phyloP scores from a whole-genome alignment of 2,888 invertebrate species.

The Proisotoma minuta region DNA sequence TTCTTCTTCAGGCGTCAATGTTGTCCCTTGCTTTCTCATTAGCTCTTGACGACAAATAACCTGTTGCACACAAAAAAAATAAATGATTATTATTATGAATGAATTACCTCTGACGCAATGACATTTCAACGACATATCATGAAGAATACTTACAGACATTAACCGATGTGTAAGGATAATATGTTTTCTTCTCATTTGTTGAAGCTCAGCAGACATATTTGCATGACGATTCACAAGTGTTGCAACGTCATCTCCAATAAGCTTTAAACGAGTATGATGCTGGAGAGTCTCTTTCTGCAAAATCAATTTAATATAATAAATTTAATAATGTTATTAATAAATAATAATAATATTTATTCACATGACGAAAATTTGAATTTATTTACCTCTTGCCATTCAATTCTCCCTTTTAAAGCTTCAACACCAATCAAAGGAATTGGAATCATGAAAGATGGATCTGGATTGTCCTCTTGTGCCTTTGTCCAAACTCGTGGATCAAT shows the following conservation, averaged over 20 bases:
- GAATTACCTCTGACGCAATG: not conserved
- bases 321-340: conserved; percentile 44
- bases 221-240: conserved; percentile 76
- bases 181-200: conserved; percentile 74
- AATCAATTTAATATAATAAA: conserved; percentile 45
- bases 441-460: conserved; percentile 80
- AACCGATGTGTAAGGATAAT: conserved; percentile 77
- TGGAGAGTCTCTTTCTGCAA: conserved; percentile 70
- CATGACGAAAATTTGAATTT: not conserved
- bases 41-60: conserved; percentile 83
- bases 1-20: conserved; percentile 86
- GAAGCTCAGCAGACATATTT: conserved; percentile 71
- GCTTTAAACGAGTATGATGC: conserved; percentile 74
- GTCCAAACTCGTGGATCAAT: conserved; percentile 91
- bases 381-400: conserved; percentile 60
- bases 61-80: conserved; percentile 56
- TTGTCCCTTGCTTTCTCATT: conserved; percentile 78
- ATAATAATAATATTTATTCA: not conserved
- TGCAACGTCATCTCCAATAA: conserved; percentile 70
- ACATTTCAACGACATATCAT: too few relatives aligned
- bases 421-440: conserved; percentile 94
- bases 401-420: conserved; percentile 63
- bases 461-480: conserved; percentile 93
- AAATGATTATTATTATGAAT: not conserved
- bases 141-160: conserved; percentile 60